Conservation (phyloP, 2,113 vertebrate species). For the Colinus virginianus region DNA sequence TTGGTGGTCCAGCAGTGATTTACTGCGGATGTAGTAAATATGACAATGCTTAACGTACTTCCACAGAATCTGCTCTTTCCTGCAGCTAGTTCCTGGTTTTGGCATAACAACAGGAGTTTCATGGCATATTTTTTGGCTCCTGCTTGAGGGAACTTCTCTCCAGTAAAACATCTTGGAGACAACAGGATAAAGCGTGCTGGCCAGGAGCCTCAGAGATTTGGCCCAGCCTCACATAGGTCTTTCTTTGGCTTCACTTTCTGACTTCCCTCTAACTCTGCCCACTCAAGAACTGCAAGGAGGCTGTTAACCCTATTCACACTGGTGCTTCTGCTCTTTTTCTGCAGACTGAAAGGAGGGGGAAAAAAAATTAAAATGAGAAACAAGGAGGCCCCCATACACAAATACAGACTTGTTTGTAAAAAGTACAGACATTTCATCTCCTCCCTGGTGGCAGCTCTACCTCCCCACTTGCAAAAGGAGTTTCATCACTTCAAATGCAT, state of each 20-base stretch:
- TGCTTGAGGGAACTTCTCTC: background rate
- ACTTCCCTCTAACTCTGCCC: background rate
- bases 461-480: constrained; percentile 51
- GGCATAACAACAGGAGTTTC: background rate
- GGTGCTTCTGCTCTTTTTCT: background rate
- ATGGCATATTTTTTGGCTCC: background rate
- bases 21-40: background rate
- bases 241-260: background rate
- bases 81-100: background rate
- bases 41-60: background rate
- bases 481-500: constrained; percentile 68
- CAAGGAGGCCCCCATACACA: background rate
- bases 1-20: background rate
- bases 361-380: background rate
- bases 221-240: background rate
- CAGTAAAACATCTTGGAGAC: background rate
- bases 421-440: constrained; percentile 15
- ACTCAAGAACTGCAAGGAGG: background rate
- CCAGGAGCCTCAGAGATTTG: background rate
- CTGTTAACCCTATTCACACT: background rate
- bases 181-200: background rate
- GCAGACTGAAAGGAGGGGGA: background rate
- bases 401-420: background rate
- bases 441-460: constrained; percentile 24
- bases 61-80: background rate